A percentile compares a stretch with the other conserved stretches of the same genome.
Evolutionary conservation across 2,797 vertebrate species (phyloP).

Genomic region (Sebastes vulpes): DNA sequence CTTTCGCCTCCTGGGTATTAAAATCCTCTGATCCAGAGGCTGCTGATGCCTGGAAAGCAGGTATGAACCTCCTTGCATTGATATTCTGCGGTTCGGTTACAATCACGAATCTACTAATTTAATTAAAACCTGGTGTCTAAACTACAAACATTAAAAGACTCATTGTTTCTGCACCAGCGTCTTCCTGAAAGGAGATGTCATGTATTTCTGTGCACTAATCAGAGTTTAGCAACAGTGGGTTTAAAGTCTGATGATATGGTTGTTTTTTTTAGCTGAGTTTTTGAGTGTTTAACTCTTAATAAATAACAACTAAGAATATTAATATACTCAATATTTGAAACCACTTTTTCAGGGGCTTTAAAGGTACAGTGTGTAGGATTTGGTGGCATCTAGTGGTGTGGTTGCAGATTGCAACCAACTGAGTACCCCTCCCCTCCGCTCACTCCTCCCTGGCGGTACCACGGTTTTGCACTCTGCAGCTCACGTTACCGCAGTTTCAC

Average conservation of each 20-base stretch:
- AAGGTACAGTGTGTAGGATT: too few species aligned
- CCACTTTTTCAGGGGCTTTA: background rate
- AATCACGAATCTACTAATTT: background rate
- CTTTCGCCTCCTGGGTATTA: slow-evolving; percentile 95
- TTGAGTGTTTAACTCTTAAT: background rate
- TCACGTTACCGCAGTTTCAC: too few species aligned
- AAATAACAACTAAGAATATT: background rate
- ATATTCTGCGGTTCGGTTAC: slow-evolving; percentile 17
- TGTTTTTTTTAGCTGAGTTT: background rate
- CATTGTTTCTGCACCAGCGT: background rate
- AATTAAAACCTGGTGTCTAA: background rate
- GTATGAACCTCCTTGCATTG: slow-evolving; percentile 75
- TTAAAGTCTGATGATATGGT: background rate
- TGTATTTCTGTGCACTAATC: background rate
- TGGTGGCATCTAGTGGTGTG: too few species aligned
- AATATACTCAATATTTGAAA: too few species aligned
- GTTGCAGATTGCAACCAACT: too few species aligned
- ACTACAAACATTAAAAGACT: background rate
- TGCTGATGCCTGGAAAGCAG: slow-evolving; percentile 95
- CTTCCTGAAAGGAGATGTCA: background rate
- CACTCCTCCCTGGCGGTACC: too few species aligned
- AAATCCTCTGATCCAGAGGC: slow-evolving; percentile 90
- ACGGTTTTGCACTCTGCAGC: too few species aligned
- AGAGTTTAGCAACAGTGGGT: background rate
- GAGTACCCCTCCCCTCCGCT: too few species aligned